phyloP scores from a whole-genome alignment of 2,113 vertebrate genomes.

The Oreochromis aureus region DNA sequence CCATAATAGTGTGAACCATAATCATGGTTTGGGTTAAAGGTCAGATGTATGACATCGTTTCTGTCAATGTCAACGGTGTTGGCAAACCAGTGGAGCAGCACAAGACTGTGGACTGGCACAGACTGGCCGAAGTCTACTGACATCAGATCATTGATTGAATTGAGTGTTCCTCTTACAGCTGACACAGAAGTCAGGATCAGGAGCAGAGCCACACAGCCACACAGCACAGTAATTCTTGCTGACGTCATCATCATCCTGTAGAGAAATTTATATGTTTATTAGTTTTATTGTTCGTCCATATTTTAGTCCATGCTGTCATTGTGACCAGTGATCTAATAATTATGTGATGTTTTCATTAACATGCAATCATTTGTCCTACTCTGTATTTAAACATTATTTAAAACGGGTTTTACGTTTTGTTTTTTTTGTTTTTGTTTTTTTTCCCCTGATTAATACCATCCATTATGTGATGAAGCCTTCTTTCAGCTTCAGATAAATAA shows the following conservation, averaged over 20 bases:
- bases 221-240: not conserved
- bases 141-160: not conserved
- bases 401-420: not conserved
- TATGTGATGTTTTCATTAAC: not conserved
- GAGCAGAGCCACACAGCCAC: not conserved
- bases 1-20: not conserved
- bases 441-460: not conserved
- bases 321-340: rapidly evolving
- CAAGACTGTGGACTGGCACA: not conserved
- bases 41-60: not conserved
- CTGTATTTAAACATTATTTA: not conserved
- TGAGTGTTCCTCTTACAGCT: not conserved
- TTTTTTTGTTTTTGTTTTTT: too few relatives aligned
- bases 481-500: not conserved
- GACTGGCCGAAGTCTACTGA: not conserved
- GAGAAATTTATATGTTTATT: not conserved
- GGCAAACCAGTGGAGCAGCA: constrained; percentile 1
- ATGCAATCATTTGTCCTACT: rapidly evolving
- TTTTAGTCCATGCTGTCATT: not conserved
- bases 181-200: not conserved
- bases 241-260: not conserved
- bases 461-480: not conserved
- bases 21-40: not conserved
- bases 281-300: not conserved
- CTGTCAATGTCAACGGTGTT: not conserved